phyloP scores from a whole-genome alignment of 1,140 invertebrate species.

The Diabrotica undecimpunctata region DNA sequence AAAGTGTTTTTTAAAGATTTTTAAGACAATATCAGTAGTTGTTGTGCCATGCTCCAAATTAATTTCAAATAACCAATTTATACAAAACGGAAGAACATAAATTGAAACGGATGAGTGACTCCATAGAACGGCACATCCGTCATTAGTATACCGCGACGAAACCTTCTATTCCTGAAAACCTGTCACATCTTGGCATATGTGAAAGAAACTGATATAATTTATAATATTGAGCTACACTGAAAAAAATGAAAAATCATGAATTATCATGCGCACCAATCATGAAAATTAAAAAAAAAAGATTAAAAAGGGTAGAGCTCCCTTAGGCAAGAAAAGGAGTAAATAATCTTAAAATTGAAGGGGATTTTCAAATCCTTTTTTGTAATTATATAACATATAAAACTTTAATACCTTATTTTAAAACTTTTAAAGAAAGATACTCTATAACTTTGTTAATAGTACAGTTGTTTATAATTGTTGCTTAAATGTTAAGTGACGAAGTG shows the following conservation, averaged over 20 bases:
- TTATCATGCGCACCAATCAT: neutral
- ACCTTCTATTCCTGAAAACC: constrained; percentile 19
- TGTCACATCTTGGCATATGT: constrained; percentile 22
- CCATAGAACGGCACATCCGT: constrained; percentile 45
- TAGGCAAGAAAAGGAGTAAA: too few species aligned
- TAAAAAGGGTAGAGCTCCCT: too few species aligned
- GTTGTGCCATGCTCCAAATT: neutral
- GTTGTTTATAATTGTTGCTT: too few species aligned
- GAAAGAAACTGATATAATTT: constrained; percentile 22
- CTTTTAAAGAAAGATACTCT: too few species aligned
- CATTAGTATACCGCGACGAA: constrained; percentile 40
- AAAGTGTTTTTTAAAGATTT: neutral
- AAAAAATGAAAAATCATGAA: neutral
- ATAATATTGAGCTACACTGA: neutral
- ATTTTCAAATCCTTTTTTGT: too few species aligned
- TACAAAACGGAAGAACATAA: constrained; percentile 42
- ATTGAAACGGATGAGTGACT: constrained; percentile 43
- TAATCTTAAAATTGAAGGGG: too few species aligned
- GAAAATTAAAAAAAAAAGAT: neutral
- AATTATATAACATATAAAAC: too few species aligned
- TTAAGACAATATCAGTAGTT: neutral
- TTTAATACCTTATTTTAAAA: too few species aligned
- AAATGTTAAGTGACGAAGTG: too few species aligned
- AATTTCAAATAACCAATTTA: constrained; percentile 14
- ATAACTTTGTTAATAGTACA: too few species aligned